These are phyloP conservation scores for Ptilodon capucinus DNA, from an alignment of 2,888 invertebrate genomes.

Conservation along the genomic window DNA sequence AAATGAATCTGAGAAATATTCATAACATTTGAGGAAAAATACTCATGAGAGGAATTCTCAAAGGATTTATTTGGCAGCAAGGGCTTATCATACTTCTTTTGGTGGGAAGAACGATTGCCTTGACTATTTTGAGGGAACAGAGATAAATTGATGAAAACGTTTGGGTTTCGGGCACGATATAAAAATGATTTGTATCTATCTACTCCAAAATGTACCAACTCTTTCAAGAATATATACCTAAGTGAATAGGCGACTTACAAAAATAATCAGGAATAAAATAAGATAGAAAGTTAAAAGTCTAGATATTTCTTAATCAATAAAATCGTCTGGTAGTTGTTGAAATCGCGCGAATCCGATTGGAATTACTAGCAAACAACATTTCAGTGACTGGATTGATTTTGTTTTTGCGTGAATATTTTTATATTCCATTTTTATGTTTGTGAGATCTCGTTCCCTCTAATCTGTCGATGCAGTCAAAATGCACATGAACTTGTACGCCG, in stretches of 20 bases:
- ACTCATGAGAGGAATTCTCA: neutral
- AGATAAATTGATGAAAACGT: neutral
- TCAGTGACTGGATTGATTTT: neutral
- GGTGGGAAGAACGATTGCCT: neutral
- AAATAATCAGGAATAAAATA: too few relatives aligned
- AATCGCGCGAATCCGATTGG: neutral
- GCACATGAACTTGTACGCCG: slow-evolving; percentile 40
- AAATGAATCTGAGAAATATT: too few relatives aligned
- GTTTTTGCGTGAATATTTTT: slow-evolving; percentile 26
- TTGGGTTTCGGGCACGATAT: too few relatives aligned
- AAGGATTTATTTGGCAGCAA: neutral
- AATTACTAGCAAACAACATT: neutral
- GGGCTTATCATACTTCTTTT: neutral
- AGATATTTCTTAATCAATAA: too few relatives aligned
- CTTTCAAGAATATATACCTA: too few relatives aligned
- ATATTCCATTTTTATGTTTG: slow-evolving; percentile 43
- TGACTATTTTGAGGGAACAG: neutral
- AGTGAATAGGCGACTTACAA: too few relatives aligned
- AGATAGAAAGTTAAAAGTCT: too few relatives aligned
- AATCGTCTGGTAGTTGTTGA: too few relatives aligned
- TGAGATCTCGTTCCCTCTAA: slow-evolving; percentile 42
- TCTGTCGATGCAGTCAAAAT: slow-evolving; percentile 49
- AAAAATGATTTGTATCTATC: too few relatives aligned
- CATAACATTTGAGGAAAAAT: neutral
- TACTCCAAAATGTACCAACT: too few relatives aligned